phyloP scores from a whole-genome alignment of 1,140 invertebrate species.

The Megathymus violae region DNA sequence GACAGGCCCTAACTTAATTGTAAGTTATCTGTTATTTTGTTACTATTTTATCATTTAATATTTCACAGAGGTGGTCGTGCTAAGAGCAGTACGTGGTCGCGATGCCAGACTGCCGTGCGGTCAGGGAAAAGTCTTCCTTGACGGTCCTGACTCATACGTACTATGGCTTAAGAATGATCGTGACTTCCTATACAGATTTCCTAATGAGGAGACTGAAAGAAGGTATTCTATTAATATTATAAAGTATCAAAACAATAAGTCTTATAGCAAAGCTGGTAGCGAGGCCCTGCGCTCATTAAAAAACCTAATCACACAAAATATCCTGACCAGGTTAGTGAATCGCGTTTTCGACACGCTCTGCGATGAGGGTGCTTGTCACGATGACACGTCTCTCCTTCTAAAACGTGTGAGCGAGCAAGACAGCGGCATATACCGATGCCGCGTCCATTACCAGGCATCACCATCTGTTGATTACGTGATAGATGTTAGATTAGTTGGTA shows the following conservation, averaged over 20 bases:
- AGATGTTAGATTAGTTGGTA: conserved; percentile 66
- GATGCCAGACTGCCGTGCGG: conserved; percentile 70
- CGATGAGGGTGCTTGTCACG: conserved; percentile 53
- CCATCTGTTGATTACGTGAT: conserved; percentile 71
- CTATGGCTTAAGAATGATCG: conserved; percentile 73
- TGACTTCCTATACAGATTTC: conserved; percentile 69
- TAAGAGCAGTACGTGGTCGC: conserved; percentile 60
- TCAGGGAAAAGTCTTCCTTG: conserved; percentile 70
- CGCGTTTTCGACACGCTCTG: conserved; percentile 55
- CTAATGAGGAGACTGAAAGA: conserved; percentile 58
- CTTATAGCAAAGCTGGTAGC: no score
- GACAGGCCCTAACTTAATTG: not conserved
- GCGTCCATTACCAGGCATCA: conserved; percentile 70
- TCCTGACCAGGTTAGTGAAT: conserved; percentile 45
- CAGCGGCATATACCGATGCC: conserved; percentile 63
- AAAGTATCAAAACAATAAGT: not conserved
- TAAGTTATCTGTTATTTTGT: no score
- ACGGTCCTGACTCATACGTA: conserved; percentile 70
- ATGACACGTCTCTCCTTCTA: conserved; percentile 65
- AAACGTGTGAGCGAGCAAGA: conserved; percentile 58
- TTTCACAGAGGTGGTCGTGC: conserved; percentile 54
- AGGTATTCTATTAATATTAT: conserved; percentile 38
- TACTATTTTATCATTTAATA: not conserved
- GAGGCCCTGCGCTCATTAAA: not conserved
- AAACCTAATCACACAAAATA: not conserved